A percentile compares a stretch with the other conserved stretches of the same genome.
phyloP scores from a whole-genome alignment of 2,113 vertebrate genomes.

The Anolis carolinensis region DNA sequence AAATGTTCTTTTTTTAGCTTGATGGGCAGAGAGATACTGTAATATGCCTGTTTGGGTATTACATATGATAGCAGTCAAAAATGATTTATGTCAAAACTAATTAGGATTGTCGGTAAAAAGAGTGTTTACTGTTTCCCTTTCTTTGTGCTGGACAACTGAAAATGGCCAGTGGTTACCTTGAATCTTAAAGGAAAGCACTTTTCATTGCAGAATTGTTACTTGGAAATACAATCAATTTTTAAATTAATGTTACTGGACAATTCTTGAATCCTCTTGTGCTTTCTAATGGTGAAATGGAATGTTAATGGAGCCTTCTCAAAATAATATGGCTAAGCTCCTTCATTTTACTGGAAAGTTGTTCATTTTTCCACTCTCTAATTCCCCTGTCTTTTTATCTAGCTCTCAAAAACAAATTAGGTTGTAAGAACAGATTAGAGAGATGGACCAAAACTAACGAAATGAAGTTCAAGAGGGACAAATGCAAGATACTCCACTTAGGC shows the following conservation, averaged over 20 bases:
- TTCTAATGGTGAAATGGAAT: slow-evolving; percentile 9
- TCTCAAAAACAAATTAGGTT: background rate
- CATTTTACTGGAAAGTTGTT: background rate
- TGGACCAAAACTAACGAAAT: too few species aligned
- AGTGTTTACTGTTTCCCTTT: background rate
- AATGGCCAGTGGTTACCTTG: background rate
- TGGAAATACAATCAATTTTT: slow-evolving; percentile 35
- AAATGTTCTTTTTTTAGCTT: background rate
- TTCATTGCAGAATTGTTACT: slow-evolving; percentile 35
- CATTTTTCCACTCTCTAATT: slow-evolving; percentile 3
- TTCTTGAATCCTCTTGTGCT: slow-evolving; percentile 42
- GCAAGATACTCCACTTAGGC: too few species aligned
- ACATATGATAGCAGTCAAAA: background rate
- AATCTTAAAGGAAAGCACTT: slow-evolving; percentile 32
- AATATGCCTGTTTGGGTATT: background rate
- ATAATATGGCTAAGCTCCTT: slow-evolving; percentile 20
- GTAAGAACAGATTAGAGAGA: background rate
- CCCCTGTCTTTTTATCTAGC: background rate
- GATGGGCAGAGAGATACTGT: background rate
- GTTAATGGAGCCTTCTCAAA: background rate
- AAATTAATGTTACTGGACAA: slow-evolving; percentile 27
- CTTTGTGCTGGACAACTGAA: slow-evolving; percentile 17
- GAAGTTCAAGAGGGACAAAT: too few species aligned
- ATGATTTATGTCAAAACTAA: slow-evolving; percentile 3
- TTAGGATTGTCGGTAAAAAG: background rate